A percentile compares a stretch with the other conserved stretches of the same genome.
Evolutionary conservation across 2,113 vertebrate species (phyloP).

Genomic region (Thinocorus orbignyianus): DNA sequence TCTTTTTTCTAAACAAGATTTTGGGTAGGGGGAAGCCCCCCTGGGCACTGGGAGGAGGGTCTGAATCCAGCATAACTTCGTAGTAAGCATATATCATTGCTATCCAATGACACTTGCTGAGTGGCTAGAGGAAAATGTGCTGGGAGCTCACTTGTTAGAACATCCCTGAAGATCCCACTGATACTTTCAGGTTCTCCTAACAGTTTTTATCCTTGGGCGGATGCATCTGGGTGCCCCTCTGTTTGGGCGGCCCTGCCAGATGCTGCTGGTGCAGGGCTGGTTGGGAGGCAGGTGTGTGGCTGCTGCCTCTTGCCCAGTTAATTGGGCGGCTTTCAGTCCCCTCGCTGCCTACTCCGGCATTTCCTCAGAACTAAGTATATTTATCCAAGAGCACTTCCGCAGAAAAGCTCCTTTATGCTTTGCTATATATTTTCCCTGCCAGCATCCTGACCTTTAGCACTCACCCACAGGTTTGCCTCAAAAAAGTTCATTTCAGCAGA

Average conservation of each 20-base stretch:
- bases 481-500: background rate
- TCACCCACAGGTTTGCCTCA: background rate
- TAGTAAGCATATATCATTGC: background rate
- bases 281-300: accelerated
- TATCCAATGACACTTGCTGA: background rate
- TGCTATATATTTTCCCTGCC: background rate
- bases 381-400: conserved; percentile 36
- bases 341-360: background rate
- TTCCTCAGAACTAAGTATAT: background rate
- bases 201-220: background rate
- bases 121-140: background rate
- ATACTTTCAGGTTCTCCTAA: background rate
- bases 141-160: background rate
- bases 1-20: background rate
- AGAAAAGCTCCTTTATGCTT: conserved; percentile 48
- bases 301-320: background rate
- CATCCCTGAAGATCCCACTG: accelerated
- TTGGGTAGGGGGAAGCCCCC: background rate
- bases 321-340: background rate
- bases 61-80: background rate
- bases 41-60: background rate
- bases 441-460: conserved; percentile 39
- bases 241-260: background rate
- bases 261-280: background rate
- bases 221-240: background rate